These are phyloP conservation scores for Battus philenor DNA, from an alignment of 1,140 invertebrate genomes.

Conservation along the genomic window DNA sequence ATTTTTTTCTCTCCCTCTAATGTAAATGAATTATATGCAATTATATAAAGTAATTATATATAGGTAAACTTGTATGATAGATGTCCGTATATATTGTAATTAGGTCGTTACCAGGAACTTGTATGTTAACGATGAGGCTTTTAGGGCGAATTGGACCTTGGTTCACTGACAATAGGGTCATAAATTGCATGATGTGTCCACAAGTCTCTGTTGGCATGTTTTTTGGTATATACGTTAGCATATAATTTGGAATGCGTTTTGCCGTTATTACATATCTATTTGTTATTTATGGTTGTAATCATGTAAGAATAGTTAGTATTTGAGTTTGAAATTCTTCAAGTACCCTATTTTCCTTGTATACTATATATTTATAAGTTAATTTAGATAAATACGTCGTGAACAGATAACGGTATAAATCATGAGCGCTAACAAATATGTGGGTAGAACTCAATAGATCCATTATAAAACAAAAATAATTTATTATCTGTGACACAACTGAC, in stretches of 20 bases:
- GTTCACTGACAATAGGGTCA: not conserved
- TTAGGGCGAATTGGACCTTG: not conserved
- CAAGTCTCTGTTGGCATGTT: too few relatives aligned
- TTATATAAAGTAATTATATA: conserved; percentile 13
- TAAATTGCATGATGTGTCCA: too few relatives aligned
- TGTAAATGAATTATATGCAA: conserved; percentile 15
- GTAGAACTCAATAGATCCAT: too few relatives aligned
- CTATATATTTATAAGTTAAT: too few relatives aligned
- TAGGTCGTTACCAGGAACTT: conserved; percentile 6
- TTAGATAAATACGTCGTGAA: too few relatives aligned
- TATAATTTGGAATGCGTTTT: not conserved
- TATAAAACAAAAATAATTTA: too few relatives aligned
- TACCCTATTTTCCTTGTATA: too few relatives aligned
- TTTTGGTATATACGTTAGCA: too few relatives aligned
- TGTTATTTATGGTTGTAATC: conserved; percentile 1
- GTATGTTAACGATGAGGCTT: not conserved
- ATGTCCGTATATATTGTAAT: conserved; percentile 1
- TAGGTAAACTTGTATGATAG: conserved; percentile 8
- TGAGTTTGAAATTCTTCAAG: too few relatives aligned
- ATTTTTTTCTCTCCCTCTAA: conserved; percentile 5
- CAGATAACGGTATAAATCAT: too few relatives aligned
- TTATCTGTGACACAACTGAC: too few relatives aligned
- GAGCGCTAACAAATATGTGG: too few relatives aligned
- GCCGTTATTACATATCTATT: not conserved
- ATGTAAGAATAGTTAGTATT: not conserved